Conservation (phyloP, 2,888 invertebrate genomes). For the Panzeria rudis region DNA sequence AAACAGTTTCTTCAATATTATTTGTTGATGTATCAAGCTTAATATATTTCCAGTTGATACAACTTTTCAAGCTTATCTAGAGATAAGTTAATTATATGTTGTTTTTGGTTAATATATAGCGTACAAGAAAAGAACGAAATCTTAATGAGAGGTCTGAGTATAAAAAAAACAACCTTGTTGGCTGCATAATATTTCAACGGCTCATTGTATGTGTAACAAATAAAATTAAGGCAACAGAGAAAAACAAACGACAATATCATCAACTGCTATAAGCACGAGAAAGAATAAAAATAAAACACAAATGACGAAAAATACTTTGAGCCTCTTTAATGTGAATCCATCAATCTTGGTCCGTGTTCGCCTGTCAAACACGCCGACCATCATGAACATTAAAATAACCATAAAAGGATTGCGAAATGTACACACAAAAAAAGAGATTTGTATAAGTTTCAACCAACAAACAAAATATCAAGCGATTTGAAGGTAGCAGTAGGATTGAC, state of each 20-base stretch:
- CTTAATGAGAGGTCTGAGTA: not conserved
- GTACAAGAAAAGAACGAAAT: not conserved
- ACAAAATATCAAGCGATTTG: not conserved
- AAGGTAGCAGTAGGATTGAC: no score
- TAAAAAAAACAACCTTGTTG: conserved; percentile 22
- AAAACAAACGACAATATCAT: conserved; percentile 52
- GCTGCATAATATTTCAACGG: conserved; percentile 63
- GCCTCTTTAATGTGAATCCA: conserved; percentile 80
- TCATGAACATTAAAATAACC: conserved; percentile 80
- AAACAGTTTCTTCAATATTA: not conserved
- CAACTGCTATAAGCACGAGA: conserved; percentile 30
- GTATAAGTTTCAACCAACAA: conserved; percentile 1
- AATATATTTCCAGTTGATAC: not conserved
- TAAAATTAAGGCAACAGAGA: conserved; percentile 60
- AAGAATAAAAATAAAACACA: conserved; percentile 11
- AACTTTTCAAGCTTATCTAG: not conserved
- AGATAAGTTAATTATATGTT: not conserved
- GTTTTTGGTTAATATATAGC: not conserved
- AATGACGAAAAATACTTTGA: conserved; percentile 53
- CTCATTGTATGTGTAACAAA: conserved; percentile 47
- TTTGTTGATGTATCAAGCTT: not conserved
- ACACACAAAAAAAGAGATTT: conserved; percentile 6
- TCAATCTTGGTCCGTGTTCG: conserved; percentile 80
- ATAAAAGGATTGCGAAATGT: conserved; percentile 79
- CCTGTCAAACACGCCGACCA: conserved; percentile 82